Base-by-base conservation (phyloP, 2,797 vertebrate species). In the Poecilia velifera region DNA sequence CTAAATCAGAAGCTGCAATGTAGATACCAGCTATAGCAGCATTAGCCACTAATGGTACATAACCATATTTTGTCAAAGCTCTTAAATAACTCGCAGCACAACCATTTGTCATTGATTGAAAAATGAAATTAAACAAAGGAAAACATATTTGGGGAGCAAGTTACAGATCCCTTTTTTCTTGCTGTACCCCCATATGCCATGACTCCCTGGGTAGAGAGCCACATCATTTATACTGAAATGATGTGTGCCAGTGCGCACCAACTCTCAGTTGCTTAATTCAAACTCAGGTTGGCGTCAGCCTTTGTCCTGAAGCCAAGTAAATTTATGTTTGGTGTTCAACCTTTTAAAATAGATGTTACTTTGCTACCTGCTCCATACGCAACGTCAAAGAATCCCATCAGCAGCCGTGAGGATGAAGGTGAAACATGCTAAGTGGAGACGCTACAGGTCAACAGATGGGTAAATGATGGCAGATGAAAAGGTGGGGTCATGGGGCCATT, bases 391-490 rank as follows among this genome's bases (percentile, higher is more conserved):
- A 74, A 51, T 43, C n/a, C 1, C 31, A 3, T 53, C 51, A 77
- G 43, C 75, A 55, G 74, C 76, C 22, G 13, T 59, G 73, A 73
- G 46, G 87, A 78, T 12, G 82, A 66, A 72, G 66, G 0, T 79
- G 81, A 79, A 76, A 36, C 62, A 83, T 59, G 28, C 22, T 53
- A 36, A 76, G 59, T 25, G 1, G 78, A 59, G 76, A 78, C 34
- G n/a, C 76, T 77, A 73, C 1, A 62, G 59, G 53, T 31, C 53
- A 83, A 79, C 89, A 89, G 93, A 94, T 93, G 91, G 86, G 72
- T 84, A 6, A 83, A 66, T 76, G 78, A 68, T 73, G 76, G 55
- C 72, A 62, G 25, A 70, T 2, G 55, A 66, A 22, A 82, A 34
- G 79, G 59, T 3, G 55, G 3, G 66, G 13, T 3, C 9, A 31